Percentiles rank a stretch among this genome's conserved stretches.
phyloP scores from a whole-genome alignment of 1,140 invertebrate species.

The Trypoxylus dichotomus region DNA sequence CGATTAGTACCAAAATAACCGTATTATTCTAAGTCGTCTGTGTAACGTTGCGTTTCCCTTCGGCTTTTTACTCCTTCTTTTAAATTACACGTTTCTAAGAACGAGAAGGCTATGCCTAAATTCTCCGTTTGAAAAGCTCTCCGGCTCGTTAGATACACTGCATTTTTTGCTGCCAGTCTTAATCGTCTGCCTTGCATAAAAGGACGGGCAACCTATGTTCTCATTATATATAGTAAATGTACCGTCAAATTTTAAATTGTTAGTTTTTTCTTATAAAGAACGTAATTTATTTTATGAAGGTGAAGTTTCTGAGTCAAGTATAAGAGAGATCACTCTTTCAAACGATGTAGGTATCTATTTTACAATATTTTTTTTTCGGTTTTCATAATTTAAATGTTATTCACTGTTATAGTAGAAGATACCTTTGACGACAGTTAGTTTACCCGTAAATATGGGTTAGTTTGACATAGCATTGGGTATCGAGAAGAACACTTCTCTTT shows the following conservation, averaged over 20 bases:
- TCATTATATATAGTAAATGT: not conserved
- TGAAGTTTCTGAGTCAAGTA: not conserved
- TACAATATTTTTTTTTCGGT: no score
- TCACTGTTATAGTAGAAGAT: no score
- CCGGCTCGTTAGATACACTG: not conserved
- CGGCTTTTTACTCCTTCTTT: not conserved
- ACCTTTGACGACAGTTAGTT: no score
- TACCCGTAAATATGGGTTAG: no score
- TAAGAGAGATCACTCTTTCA: not conserved
- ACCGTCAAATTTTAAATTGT: not conserved
- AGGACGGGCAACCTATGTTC: not conserved
- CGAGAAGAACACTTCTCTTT: no score
- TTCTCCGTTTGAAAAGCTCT: not conserved
- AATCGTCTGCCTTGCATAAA: not conserved
- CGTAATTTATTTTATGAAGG: not conserved
- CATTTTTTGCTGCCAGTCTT: not conserved
- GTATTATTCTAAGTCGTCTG: not conserved
- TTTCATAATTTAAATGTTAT: no score
- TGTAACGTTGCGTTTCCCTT: not conserved
- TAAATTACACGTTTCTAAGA: not conserved
- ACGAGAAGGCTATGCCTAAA: not conserved
- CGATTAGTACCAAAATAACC: not conserved
- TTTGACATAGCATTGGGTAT: no score
- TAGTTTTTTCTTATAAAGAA: not conserved
- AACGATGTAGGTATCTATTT: no score